These are phyloP conservation scores for Diachasma alloeum DNA, from an alignment of 1,140 invertebrate species.

Conservation along the genomic window DNA sequence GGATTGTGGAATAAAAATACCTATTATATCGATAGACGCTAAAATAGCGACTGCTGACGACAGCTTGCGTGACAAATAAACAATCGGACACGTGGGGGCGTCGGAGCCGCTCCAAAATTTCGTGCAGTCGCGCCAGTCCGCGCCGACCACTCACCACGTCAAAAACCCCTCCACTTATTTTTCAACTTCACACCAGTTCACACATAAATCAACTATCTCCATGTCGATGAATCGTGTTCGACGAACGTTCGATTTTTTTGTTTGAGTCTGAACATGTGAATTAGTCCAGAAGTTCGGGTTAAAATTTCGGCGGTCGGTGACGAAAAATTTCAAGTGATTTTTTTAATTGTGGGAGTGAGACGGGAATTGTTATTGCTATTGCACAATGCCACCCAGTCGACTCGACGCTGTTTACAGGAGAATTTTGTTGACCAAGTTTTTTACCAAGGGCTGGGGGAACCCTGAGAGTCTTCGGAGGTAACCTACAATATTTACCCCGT, in stretches of 20 bases:
- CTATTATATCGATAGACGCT: too few species aligned
- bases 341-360: background rate
- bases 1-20: too few species aligned
- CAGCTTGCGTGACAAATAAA: too few species aligned
- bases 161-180: background rate
- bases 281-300: background rate
- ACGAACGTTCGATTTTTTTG: background rate
- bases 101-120: too few species aligned
- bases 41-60: too few species aligned
- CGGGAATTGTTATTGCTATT: background rate
- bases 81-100: too few species aligned
- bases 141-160: background rate
- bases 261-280: background rate
- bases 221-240: background rate
- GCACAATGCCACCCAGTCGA: slow-evolving; percentile 74
- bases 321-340: background rate
- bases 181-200: background rate
- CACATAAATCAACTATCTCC: background rate
- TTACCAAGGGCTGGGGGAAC: slow-evolving; percentile 96
- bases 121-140: too few species aligned
- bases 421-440: slow-evolving; percentile 91
- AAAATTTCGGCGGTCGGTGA: background rate
- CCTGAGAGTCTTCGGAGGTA: slow-evolving; percentile 91
- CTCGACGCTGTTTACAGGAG: slow-evolving; percentile 90
- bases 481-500: slow-evolving; percentile 23